phyloP scores from a whole-genome alignment of 2,888 invertebrate genomes.

The Lottia gigantea region DNA sequence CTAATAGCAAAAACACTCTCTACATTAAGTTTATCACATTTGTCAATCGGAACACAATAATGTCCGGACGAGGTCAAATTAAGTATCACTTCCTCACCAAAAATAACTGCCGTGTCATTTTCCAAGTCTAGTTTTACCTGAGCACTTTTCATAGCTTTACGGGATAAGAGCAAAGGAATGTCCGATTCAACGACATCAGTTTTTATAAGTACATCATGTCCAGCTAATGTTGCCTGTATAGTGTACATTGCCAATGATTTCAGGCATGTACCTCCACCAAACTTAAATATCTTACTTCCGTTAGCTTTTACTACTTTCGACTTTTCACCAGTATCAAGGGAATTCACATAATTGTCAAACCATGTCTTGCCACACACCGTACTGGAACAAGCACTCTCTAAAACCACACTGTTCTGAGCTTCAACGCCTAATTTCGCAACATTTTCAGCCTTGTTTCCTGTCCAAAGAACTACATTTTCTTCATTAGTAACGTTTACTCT shows the following conservation, averaged over 20 bases:
- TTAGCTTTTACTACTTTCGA: background rate
- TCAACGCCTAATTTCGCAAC: slow-evolving; percentile 12
- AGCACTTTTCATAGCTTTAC: slow-evolving; percentile 12
- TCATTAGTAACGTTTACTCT: background rate
- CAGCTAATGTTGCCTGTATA: background rate
- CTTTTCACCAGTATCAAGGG: background rate
- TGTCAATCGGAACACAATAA: slow-evolving; percentile 23
- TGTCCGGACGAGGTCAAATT: slow-evolving; percentile 21
- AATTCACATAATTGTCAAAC: background rate
- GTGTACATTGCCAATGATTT: background rate
- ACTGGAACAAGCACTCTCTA: background rate
- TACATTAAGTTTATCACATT: slow-evolving; percentile 15
- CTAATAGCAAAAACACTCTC: slow-evolving; percentile 12
- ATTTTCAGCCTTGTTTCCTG: background rate
- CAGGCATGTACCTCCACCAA: background rate
- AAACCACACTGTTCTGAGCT: background rate
- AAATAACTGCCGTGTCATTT: background rate
- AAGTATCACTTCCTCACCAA: slow-evolving; percentile 6
- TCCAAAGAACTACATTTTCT: background rate
- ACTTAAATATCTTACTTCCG: background rate
- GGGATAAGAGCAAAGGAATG: slow-evolving; percentile 12
- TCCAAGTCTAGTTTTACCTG: slow-evolving; percentile 1
- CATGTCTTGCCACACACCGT: background rate
- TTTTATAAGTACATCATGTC: slow-evolving; percentile 8
- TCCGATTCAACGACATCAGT: slow-evolving; percentile 18